phyloP scores from a whole-genome alignment of 2,797 vertebrate genomes.

The Clarias pachynema region DNA sequence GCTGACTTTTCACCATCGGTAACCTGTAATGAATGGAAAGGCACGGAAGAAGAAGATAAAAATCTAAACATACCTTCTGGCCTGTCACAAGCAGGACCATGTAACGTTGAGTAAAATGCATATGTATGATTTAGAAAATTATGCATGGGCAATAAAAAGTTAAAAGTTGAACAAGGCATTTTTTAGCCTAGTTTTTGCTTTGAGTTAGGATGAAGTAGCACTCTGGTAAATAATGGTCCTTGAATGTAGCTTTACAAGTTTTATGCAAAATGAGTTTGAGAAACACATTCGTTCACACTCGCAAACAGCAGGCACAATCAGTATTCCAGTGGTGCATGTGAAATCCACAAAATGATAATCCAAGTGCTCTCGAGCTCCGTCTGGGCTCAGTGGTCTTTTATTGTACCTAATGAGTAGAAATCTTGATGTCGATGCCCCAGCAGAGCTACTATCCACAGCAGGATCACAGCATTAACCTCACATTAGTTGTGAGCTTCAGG shows the following conservation, averaged over 20 bases:
- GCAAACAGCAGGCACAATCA: slow-evolving; percentile 40
- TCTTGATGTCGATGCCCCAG: slow-evolving; percentile 71
- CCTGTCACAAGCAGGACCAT: slow-evolving; percentile 17
- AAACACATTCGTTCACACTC: slow-evolving; percentile 23
- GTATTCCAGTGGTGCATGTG: slow-evolving; percentile 64
- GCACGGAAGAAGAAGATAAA: neutral
- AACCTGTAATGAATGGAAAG: slow-evolving; percentile 5
- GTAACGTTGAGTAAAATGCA: slow-evolving; percentile 13
- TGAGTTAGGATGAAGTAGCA: slow-evolving; percentile 40
- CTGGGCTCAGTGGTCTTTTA: slow-evolving; percentile 60
- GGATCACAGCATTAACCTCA: slow-evolving; percentile 42
- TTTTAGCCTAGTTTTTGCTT: slow-evolving; percentile 33
- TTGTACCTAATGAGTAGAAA: slow-evolving; percentile 68
- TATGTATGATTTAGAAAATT: neutral
- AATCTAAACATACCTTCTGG: slow-evolving; percentile 4
- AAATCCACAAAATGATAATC: slow-evolving; percentile 70
- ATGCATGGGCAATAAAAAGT: neutral
- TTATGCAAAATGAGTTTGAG: slow-evolving; percentile 43
- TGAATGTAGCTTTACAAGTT: slow-evolving; percentile 40
- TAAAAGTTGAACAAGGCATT: neutral
- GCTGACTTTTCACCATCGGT: slow-evolving; percentile 31
- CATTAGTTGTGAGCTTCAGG: slow-evolving; percentile 35
- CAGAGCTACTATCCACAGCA: slow-evolving; percentile 69
- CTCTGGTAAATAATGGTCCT: slow-evolving; percentile 44
- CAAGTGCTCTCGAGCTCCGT: slow-evolving; percentile 63